Conservation (phyloP, 1,140 invertebrate species). For the Atta cephalotes region DNA sequence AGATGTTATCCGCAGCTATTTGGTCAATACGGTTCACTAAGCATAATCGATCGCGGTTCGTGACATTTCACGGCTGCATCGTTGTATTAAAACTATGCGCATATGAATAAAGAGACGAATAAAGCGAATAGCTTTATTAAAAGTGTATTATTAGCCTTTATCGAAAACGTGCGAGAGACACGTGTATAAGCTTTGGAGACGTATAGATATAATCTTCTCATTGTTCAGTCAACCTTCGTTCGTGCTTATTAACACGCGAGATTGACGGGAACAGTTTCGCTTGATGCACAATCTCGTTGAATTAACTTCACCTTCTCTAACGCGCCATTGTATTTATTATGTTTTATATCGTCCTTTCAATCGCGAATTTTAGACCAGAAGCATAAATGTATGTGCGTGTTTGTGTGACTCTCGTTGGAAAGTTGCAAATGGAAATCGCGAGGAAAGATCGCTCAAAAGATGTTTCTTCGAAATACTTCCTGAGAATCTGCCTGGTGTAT, state of each 20-base stretch:
- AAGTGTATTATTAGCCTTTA: constrained; percentile 18
- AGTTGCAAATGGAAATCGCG: constrained; percentile 50
- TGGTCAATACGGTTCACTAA: constrained; percentile 14
- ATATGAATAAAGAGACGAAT: not conserved
- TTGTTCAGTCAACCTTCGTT: constrained; percentile 48
- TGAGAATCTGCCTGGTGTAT: not conserved
- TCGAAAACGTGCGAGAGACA: constrained; percentile 27
- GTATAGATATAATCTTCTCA: constrained; percentile 42
- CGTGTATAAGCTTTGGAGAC: not conserved
- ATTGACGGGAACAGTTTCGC: constrained; percentile 38
- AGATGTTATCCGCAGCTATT: constrained; percentile 6
- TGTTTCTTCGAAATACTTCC: constrained; percentile 24
- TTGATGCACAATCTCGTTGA: constrained; percentile 43
- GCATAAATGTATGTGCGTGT: not conserved
- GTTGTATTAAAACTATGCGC: constrained; percentile 3
- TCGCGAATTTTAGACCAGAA: constrained; percentile 45
- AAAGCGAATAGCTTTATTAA: constrained; percentile 37
- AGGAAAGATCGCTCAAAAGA: constrained; percentile 33
- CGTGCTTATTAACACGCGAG: constrained; percentile 40
- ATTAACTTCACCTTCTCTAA: constrained; percentile 41
- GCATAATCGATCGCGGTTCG: not conserved
- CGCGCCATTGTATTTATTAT: constrained; percentile 34
- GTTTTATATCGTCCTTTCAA: constrained; percentile 37
- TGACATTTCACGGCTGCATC: constrained; percentile 36
- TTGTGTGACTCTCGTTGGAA: constrained; percentile 17